Conservation (phyloP, 2,888 invertebrate species). For the Galeruca laticollis region DNA sequence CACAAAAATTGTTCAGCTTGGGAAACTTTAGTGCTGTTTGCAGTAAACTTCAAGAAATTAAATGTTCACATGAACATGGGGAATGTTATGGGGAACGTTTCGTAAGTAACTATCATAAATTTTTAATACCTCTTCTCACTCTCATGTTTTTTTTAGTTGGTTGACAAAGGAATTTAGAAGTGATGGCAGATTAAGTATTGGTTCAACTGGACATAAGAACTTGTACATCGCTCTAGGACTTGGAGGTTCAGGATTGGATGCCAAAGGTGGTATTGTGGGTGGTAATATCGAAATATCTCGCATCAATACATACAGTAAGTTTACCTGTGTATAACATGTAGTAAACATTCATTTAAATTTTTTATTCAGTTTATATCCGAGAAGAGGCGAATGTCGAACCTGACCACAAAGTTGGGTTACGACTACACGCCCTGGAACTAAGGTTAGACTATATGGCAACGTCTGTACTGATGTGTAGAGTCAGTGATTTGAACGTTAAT, state of each 20-base stretch:
- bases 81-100: constrained; percentile 98
- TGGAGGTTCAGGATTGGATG: constrained; percentile 91
- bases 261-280: constrained; percentile 97
- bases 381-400: constrained; percentile 93
- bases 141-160: constrained; percentile 73
- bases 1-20: constrained; percentile 82
- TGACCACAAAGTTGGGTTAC: constrained; percentile 80
- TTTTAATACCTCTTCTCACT: background rate
- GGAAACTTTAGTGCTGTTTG: constrained; percentile 96
- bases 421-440: constrained; percentile 87
- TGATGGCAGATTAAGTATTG: constrained; percentile 91
- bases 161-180: constrained; percentile 92
- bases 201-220: constrained; percentile 94
- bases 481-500: constrained; percentile 84
- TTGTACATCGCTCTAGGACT: constrained; percentile 90
- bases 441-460: constrained; percentile 98
- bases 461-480: constrained; percentile 91
- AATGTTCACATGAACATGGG: constrained; percentile 99
- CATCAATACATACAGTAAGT: constrained; percentile 84
- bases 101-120: constrained; percentile 62
- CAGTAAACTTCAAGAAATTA: constrained; percentile 94
- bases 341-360: constrained; percentile 10
- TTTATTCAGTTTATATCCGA: constrained; percentile 80
- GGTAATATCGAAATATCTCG: constrained; percentile 93
- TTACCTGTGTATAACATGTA: too few relatives aligned